A percentile compares a stretch with the other conserved stretches of the same genome.
Conservation (phyloP, 2,888 invertebrate genomes). For the Caenorhabditis angaria region DNA sequence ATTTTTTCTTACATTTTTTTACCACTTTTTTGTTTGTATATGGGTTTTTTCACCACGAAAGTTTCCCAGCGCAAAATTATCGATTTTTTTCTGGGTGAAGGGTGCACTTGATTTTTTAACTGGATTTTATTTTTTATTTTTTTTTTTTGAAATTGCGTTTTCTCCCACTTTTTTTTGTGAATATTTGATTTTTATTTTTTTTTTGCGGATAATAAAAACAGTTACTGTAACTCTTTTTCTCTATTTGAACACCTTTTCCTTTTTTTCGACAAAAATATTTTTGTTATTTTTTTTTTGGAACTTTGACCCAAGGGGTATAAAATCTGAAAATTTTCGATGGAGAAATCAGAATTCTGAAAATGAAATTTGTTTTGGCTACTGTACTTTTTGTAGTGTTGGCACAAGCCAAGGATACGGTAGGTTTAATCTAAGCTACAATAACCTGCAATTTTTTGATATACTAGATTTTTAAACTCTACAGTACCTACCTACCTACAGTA, state of each 20-base stretch:
- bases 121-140: neutral
- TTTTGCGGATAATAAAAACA: neutral
- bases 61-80: too few species aligned
- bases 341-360: too few species aligned
- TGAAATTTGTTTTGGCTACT: too few species aligned
- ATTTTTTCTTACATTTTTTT: neutral
- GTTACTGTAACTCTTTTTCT: neutral
- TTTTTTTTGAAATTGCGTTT: neutral
- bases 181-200: neutral
- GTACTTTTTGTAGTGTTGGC: too few species aligned
- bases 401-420: too few species aligned
- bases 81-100: too few species aligned
- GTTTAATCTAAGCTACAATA: too few species aligned
- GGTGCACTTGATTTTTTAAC: slow-evolving; percentile 17
- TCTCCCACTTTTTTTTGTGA: neutral
- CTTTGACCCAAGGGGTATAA: neutral
- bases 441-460: too few species aligned
- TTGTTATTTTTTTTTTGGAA: neutral
- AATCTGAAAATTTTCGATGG: too few species aligned
- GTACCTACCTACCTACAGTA: too few species aligned
- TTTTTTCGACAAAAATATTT: neutral
- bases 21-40: neutral
- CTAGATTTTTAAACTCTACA: too few species aligned
- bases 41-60: neutral
- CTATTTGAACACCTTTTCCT: neutral